Base-by-base conservation (phyloP, 2,888 invertebrate species). In the Acheta domesticus region DNA sequence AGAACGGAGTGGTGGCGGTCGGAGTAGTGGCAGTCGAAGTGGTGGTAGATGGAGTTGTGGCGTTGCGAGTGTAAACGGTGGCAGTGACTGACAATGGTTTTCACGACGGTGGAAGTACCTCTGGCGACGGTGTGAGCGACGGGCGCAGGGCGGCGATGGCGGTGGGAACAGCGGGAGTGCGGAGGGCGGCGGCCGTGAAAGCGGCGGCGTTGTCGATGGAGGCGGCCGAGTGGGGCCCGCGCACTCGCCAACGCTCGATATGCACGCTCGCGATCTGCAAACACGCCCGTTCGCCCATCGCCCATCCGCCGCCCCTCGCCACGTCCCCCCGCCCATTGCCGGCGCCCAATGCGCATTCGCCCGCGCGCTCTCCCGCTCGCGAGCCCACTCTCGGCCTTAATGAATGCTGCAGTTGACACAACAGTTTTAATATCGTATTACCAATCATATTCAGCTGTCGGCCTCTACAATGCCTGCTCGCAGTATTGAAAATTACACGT, bases 321-420 rank as follows among this genome's bases (percentile, higher is more conserved):
- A 3, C 50, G 8, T 4, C 19, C 8, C 62, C n/a, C n/a, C 14
- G n/a, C 14, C n/a, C 62, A 11, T 62, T 14, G 16, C 14, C 62
- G n/a, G 16, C 16, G 16, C n/a, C 62, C 16, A 14, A 3, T 5
- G n/a, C 16, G 62, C 62, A 12, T n/a, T 19, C 62, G n/a, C 14
- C 62, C 62, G 4, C n/a, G 16, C 16, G 16, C 62, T 19, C 62
- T 19, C 16, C 62, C 62, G 62, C 62, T 62, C 62, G 14, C 62
- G 62, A 62, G 62, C 62, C 36, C 62, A 62, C 62, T 62, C 62
- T 62, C 62, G 62, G 62, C 62, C 62, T 62, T 62, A 62, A 62
- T 62, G 62, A 62, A 62, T n/a, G 62, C 62, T 62, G 62, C 62
- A 62, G 62, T 62, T 62, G 62, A 62, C 62, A 62, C 62, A 62